These are phyloP conservation scores for Acronicta leporina DNA, from an alignment of 2,888 invertebrate genomes.

Conservation along the genomic window DNA sequence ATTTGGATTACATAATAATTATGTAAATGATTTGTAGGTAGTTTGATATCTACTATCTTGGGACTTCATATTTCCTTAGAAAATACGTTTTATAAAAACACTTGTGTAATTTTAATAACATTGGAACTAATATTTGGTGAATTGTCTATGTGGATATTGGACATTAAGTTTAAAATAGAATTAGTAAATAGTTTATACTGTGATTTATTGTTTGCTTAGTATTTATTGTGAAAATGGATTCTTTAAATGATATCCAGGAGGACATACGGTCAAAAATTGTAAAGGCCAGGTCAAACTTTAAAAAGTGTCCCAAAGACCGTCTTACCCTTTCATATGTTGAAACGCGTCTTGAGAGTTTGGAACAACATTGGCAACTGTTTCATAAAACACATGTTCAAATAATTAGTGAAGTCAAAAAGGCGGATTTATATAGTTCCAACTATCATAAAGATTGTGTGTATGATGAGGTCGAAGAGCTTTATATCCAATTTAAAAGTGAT, in stretches of 20 bases:
- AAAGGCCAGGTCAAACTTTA: neutral
- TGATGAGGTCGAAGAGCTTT: constrained; percentile 6
- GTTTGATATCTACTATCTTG: neutral
- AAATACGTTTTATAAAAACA: too few species aligned
- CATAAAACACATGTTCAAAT: neutral
- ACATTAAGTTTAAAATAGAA: too few species aligned
- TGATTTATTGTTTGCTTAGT: too few species aligned
- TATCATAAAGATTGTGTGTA: neutral
- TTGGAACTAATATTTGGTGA: too few species aligned
- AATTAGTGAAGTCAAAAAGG: neutral
- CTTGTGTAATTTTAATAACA: too few species aligned
- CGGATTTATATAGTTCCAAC: neutral
- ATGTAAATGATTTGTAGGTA: neutral
- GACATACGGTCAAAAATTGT: neutral
- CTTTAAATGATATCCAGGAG: neutral
- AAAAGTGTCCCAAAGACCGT: neutral
- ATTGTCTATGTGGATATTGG: too few species aligned
- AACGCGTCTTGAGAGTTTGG: neutral
- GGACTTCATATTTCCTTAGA: neutral
- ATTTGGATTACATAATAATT: neutral
- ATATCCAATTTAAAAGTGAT: neutral
- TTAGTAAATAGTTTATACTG: too few species aligned
- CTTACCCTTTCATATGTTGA: neutral
- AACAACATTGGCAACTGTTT: neutral
- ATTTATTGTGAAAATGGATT: neutral